phyloP scores from a whole-genome alignment of 2,888 invertebrate genomes.

The Megalurothrips usitatus region DNA sequence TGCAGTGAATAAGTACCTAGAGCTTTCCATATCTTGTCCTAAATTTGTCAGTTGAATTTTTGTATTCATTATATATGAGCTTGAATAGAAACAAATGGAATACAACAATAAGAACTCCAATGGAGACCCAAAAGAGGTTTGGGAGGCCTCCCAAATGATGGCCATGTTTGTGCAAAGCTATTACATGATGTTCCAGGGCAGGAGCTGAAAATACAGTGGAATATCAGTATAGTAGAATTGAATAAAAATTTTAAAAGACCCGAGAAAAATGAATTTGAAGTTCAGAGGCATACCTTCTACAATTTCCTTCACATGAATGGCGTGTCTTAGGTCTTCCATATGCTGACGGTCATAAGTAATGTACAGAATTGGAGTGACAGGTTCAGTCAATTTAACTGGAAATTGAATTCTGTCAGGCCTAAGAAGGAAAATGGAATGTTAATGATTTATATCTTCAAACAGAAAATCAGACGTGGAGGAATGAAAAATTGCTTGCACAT shows the following conservation, averaged over 20 bases:
- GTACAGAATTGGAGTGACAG: constrained; percentile 84
- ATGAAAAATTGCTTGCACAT: constrained; percentile 31
- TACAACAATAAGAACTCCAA: constrained; percentile 78
- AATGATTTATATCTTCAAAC: not conserved
- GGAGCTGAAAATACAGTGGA: constrained; percentile 58
- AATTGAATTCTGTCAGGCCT: constrained; percentile 65
- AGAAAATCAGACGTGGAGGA: not conserved
- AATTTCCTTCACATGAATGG: constrained; percentile 83
- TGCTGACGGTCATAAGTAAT: constrained; percentile 85
- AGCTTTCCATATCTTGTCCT: constrained; percentile 63
- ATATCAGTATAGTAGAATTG: constrained; percentile 31
- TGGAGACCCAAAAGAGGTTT: constrained; percentile 86
- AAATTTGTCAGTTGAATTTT: constrained; percentile 64
- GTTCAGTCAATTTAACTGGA: constrained; percentile 86
- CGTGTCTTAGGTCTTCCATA: constrained; percentile 82
- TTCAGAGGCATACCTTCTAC: constrained; percentile 54
- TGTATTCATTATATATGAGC: constrained; percentile 86
- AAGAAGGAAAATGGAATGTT: constrained; percentile 33
- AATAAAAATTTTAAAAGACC: not conserved
- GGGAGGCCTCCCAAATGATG: constrained; percentile 85
- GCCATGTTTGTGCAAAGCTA: constrained; percentile 86
- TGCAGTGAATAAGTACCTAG: constrained; percentile 31
- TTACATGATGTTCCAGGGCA: constrained; percentile 83
- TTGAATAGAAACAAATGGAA: constrained; percentile 92
- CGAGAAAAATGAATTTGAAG: constrained; percentile 25